A percentile compares a stretch with the other conserved stretches of the same genome.
Conservation (phyloP, 2,888 invertebrate genomes). For the Hololepta plana region DNA sequence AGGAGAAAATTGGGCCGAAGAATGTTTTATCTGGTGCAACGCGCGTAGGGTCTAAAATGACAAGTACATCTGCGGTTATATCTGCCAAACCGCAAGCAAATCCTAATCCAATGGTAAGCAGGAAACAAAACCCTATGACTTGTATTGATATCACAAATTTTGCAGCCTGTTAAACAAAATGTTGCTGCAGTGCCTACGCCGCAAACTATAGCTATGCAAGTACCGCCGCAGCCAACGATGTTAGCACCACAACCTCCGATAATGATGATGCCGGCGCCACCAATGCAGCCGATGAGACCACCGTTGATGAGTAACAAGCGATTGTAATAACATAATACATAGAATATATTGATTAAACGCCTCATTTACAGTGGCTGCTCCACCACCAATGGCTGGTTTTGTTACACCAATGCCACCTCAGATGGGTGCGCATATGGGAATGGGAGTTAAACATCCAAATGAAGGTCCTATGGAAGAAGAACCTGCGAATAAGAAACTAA, state of each 20-base stretch:
- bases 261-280: slow-evolving; percentile 43
- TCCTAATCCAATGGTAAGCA: slow-evolving; percentile 9
- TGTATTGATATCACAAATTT: too few relatives aligned
- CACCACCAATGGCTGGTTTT: slow-evolving; percentile 30
- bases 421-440: slow-evolving; percentile 23
- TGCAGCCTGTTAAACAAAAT: slow-evolving; percentile 24
- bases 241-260: slow-evolving; percentile 32
- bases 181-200: slow-evolving; percentile 15
- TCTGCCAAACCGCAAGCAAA: slow-evolving; percentile 25
- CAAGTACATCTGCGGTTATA: slow-evolving; percentile 22
- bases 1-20: slow-evolving; percentile 91
- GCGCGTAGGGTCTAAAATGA: slow-evolving; percentile 18
- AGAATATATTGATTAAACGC: too few relatives aligned
- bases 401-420: slow-evolving; percentile 25
- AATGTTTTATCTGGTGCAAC: slow-evolving; percentile 37
- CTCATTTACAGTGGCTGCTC: slow-evolving; percentile 27
- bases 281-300: slow-evolving; percentile 36
- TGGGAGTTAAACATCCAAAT: slow-evolving; percentile 30
- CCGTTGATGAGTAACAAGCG: slow-evolving; percentile 34
- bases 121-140: too few relatives aligned
- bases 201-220: slow-evolving; percentile 15
- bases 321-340: too few relatives aligned
- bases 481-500: slow-evolving; percentile 69
- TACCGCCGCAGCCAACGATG: slow-evolving; percentile 32
- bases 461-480: slow-evolving; percentile 51